phyloP scores from a whole-genome alignment of 2,888 invertebrate species.

The Andrena chrysosceles region DNA sequence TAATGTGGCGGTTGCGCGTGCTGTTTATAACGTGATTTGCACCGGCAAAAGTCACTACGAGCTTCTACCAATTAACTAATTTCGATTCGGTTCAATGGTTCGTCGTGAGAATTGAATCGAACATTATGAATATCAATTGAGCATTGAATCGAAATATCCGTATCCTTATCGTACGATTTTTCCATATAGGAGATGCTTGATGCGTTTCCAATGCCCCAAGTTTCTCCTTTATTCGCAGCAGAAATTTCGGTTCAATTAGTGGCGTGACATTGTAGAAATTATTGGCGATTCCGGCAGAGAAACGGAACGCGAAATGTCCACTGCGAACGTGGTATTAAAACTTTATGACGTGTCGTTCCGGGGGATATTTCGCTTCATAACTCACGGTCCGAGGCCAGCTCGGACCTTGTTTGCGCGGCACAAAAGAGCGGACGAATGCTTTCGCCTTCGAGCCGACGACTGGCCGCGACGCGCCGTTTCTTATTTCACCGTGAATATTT shows the following conservation, averaged over 20 bases:
- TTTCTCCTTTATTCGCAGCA: not conserved
- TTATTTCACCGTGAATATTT: constrained; percentile 47
- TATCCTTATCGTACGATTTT: no score
- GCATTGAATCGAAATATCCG: no score
- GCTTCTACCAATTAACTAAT: no score
- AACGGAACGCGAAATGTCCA: constrained; percentile 31
- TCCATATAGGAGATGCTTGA: not conserved
- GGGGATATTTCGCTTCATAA: constrained; percentile 43
- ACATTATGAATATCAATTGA: no score
- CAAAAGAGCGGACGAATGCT: not conserved
- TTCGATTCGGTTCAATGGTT: no score
- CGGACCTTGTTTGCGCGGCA: constrained; percentile 5
- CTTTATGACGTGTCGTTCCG: constrained; percentile 44
- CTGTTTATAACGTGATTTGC: not conserved
- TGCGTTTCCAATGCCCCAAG: not conserved
- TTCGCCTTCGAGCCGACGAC: not conserved
- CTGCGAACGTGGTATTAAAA: constrained; percentile 30
- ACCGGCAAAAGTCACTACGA: no score
- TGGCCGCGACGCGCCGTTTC: constrained; percentile 12
- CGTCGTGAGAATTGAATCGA: no score
- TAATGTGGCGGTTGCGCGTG: not conserved
- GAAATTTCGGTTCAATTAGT: constrained; percentile 13
- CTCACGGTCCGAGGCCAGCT: not conserved
- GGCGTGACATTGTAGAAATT: not conserved
- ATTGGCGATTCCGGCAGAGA: constrained; percentile 10